Base-by-base conservation (phyloP, 2,113 vertebrate species). In the Rhea pennata region DNA sequence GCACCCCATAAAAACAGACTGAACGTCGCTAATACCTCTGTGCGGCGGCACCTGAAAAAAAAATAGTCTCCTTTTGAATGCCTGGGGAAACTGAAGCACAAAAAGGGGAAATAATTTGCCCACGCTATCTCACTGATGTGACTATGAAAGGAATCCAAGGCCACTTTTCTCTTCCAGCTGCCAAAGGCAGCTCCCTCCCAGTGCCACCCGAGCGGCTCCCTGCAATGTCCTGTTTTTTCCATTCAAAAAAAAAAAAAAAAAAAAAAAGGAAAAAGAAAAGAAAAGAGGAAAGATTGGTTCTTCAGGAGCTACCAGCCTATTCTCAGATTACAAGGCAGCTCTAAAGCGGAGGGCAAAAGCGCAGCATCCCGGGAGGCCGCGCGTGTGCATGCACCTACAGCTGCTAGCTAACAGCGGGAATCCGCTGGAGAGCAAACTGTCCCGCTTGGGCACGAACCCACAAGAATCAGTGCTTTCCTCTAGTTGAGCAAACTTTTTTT, bases 31-130 rank as follows among this genome's bases (percentile, higher is more conserved):
- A 14, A 12, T 33, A 17, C 19, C 46, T 26, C 58, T 15, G 15
- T 14, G 0, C 27, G 42, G 19, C 33, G 31, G 48, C 58, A 85
- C 78, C 22, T 31, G n/a, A 69, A 53, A 75, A 84, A 81, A 78
- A 26, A 82, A 36, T 36, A 71, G 23, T 2, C 48, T 81, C 21
- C 0, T 42, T 94, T 16, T 6, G 9, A 87, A 21, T 10, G 20
- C 50, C 85, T 53, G 64, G 33, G 39, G 40, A 77, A 95, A 94
- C 75, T 27, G 84, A 87, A 80, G 33, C 91, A 58, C 61, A 59
- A 48, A 80, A 88, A 84, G 1, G 15, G 42, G 80, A 87, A 95
- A 75, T 64, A 75, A 91, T 72, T 81, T 82, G 82, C 77, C 81
- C 76, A 6, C 4, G 59, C 69, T 78, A 69, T 19, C 72, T 84